Conservation (phyloP, 2,888 invertebrate species). For the Dicyrtomina minuta region DNA sequence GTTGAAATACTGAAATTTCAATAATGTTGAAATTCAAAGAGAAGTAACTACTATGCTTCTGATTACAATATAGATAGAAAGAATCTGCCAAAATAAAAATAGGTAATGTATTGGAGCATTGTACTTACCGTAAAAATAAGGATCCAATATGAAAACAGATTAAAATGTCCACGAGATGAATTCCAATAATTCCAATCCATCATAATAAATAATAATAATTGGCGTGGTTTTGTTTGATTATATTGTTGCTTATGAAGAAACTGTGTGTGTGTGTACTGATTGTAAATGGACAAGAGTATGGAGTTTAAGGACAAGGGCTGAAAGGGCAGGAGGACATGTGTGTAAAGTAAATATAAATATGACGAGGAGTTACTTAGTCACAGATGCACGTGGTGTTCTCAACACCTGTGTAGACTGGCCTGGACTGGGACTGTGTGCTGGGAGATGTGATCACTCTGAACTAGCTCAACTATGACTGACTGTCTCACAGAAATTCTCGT, state of each 20-base stretch:
- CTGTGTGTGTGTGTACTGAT: too few relatives aligned
- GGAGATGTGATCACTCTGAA: slow-evolving; percentile 21
- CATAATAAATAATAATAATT: too few relatives aligned
- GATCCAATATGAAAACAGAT: slow-evolving; percentile 17
- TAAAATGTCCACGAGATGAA: slow-evolving; percentile 9
- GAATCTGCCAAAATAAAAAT: background rate
- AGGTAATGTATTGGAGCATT: too few relatives aligned
- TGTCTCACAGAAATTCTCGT: background rate
- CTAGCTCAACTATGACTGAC: slow-evolving; percentile 12
- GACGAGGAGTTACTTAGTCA: background rate
- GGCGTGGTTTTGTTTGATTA: too few relatives aligned
- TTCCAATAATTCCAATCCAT: background rate
- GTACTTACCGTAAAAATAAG: slow-evolving; percentile 20
- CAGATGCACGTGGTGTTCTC: slow-evolving; percentile 5
- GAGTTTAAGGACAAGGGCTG: too few relatives aligned
- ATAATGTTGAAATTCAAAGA: too few relatives aligned
- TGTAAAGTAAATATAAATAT: too few relatives aligned
- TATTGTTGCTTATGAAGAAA: too few relatives aligned
- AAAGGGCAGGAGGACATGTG: background rate
- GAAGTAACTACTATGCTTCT: too few relatives aligned
- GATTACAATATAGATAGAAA: too few relatives aligned
- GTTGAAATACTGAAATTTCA: too few relatives aligned
- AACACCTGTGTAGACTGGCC: background rate
- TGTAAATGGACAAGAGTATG: too few relatives aligned
- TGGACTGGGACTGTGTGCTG: background rate